Evolutionary conservation across 2,113 vertebrate species (phyloP), one percentile per base, ranked within the genome.

Genomic region (Perca fluviatilis): DNA sequence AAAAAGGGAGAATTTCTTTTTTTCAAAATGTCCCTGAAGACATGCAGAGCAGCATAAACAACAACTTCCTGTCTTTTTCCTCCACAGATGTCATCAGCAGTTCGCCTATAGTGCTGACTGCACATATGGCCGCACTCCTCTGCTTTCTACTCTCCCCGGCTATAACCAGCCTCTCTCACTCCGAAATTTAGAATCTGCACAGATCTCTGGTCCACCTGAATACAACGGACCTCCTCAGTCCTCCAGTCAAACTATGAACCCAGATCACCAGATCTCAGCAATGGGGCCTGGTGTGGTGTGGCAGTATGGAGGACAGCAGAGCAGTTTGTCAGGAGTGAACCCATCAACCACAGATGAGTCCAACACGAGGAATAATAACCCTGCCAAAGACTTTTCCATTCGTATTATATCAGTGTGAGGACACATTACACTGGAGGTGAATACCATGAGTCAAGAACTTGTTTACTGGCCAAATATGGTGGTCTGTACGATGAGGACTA

Each of bases 321-420:
- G 56, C 68, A 36, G 16, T 27, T 33, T 57, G 8, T 60, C 84
- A 2, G 78, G 54, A 56, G 21, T 1, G 18, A 77, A 65, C 51
- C 54, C 43, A 27, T 21, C 47, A n/a, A n/a, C 53, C 36, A 3
- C 53, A 21, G 68, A 83, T 0, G 83, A 88, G 25, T 43, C 65
- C 51, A 25, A 56, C 54, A 2, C 3, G 7, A 77, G 66, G 72
- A 85, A 72, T 27, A 57, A 30, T 21, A 89, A 91, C 54, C n/a
- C 79, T 14, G 61, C 62, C 61, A 89, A 88, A 82, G 90, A 93
- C 33, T 74, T 72, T 51, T 85, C 88, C 67, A 88, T 94, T 83
- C 84, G 85, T 86, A 83, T 93, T 58, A 91, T 93, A 87, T 91
- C 91, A 53, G 91, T 94, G 62, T 94, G 88, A 93, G 40, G 62